Base-by-base conservation (phyloP, 1,140 invertebrate genomes). In the Chlorops oryzae region DNA sequence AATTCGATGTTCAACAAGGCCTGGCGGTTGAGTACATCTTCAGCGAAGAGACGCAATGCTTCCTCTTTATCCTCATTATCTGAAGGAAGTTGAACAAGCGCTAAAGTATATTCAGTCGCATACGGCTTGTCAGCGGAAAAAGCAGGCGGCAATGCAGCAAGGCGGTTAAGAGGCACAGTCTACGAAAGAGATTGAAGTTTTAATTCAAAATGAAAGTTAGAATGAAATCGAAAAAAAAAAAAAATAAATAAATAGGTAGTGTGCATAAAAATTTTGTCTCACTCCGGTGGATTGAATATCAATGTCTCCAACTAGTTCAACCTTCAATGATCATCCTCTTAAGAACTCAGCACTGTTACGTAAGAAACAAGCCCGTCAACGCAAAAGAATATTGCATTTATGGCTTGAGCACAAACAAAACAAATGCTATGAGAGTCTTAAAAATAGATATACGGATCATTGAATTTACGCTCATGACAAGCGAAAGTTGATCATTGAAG, bases 41-140 rank as follows among this genome's bases (percentile, higher is more conserved):
- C 77, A 48, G 78, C 76, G 45, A 92, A 77, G n/a, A 77, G 79
- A 50, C 83, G 80, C 5, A 91, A 73, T 1, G 90, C 88, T 59
- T 87, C 81, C 24, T 83, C 79, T 52, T 80, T 79, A 61, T 89
- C 85, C 50, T 96, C 92, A 41, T 84, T 84, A 74, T 96, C 92
- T 50, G 82, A 78, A 2, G 93, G 91, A 61, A 94, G 79, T 55
- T 79, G 75, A 17, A 94, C 81, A 63, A 88, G 87, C 5, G 92
- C 92, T 32, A 98, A 72, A 5, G 75, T 74, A 68, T 92, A 96
- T 69, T 97, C 90, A 15, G 81, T 81, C 0, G 94, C 96, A 64
- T 85, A 92, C 2, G 88, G 80, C 50, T 86, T 83, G 24, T 92
- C 83, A 15, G 75, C 70, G 3, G 78, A 73, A 59, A 90, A 94